These are phyloP conservation scores for Cricetomys ansorgei DNA, from an alignment of 2,113 vertebrate genomes.

Conservation along the genomic window DNA sequence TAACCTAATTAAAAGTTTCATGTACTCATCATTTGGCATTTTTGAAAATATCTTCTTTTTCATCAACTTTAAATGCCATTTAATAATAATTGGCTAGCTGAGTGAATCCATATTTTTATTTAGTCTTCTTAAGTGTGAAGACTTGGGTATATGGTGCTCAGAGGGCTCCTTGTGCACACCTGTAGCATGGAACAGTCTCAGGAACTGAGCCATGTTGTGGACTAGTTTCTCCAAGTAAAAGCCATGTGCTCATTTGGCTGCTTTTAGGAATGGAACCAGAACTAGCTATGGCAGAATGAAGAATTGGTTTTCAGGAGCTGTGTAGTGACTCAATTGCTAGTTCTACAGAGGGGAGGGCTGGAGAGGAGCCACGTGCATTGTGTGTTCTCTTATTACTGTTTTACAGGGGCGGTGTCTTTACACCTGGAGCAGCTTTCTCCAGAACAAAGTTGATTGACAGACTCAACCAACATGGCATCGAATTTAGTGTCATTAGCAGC, in stretches of 20 bases:
- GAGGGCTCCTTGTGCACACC: background rate
- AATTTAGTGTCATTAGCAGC: conserved; percentile 93
- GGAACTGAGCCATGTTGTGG: background rate
- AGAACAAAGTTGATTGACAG: conserved; percentile 95
- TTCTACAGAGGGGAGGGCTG: background rate
- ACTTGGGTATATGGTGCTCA: fast-evolving
- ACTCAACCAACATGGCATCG: conserved; percentile 93
- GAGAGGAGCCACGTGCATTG: background rate
- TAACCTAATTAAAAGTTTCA: conserved; percentile 31
- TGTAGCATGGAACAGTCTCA: fast-evolving
- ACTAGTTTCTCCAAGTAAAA: background rate
- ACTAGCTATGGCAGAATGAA: background rate
- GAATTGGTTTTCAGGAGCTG: background rate
- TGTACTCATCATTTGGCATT: background rate
- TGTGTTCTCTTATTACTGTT: conserved; percentile 45
- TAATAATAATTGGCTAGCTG: background rate
- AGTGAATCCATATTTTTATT: background rate
- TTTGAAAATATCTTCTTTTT: conserved; percentile 43
- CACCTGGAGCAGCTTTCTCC: conserved; percentile 94
- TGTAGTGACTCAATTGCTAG: background rate
- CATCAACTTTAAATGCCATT: background rate
- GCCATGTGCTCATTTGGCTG: background rate
- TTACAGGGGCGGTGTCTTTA: conserved; percentile 95
- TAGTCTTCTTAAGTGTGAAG: background rate
- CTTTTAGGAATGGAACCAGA: background rate